Evolutionary conservation across 2,113 vertebrate species (phyloP).

Genomic region (Nannobrachium achirus): DNA sequence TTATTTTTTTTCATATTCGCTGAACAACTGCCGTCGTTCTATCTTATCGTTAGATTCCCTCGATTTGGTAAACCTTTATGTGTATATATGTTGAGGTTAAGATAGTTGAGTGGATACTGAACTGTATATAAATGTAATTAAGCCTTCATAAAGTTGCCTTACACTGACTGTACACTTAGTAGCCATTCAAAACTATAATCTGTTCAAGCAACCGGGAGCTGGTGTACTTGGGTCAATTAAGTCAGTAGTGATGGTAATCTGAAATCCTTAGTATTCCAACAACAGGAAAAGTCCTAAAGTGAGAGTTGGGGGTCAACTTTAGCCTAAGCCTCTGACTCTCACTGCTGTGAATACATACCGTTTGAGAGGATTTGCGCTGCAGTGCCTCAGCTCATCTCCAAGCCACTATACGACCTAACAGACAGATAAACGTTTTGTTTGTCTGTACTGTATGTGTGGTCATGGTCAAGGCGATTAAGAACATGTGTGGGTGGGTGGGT

Average conservation of each 20-base stretch:
- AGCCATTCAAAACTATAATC: too few relatives aligned
- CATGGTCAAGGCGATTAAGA: background rate
- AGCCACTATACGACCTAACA: conserved; percentile 2
- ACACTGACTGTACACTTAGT: too few relatives aligned
- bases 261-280: conserved; percentile 26
- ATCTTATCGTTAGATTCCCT: too few relatives aligned
- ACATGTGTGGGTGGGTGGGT: background rate
- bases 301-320: conserved; percentile 25
- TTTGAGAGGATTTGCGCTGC: conserved; percentile 46
- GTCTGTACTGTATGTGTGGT: conserved; percentile 1
- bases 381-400: background rate
- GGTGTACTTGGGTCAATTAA: too few relatives aligned
- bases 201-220: too few relatives aligned
- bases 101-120: background rate
- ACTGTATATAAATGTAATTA: background rate
- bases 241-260: too few relatives aligned
- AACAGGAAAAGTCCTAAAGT: conserved; percentile 19
- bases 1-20: too few relatives aligned
- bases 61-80: too few relatives aligned
- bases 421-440: background rate
- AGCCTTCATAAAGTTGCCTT: too few relatives aligned
- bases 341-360: conserved; percentile 17
- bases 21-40: too few relatives aligned
- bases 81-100: background rate
- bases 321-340: conserved; percentile 37